A percentile compares a stretch with the other conserved stretches of the same genome.
Conservation (phyloP, 2,797 vertebrate genomes). For the Eidolon dupreanum region DNA sequence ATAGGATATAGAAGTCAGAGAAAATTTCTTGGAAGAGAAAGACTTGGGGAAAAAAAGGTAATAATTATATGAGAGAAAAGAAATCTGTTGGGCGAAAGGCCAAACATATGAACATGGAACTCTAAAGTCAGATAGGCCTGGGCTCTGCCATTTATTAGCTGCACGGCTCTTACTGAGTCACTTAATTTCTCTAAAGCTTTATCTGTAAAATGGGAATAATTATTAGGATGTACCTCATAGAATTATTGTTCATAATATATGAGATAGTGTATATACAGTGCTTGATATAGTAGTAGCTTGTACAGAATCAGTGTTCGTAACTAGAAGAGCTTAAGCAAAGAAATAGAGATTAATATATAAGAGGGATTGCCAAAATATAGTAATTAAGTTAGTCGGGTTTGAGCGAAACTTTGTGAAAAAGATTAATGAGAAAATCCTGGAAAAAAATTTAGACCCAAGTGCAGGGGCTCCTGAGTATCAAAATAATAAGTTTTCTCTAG, state of each 20-base stretch:
- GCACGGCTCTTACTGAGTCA: neutral
- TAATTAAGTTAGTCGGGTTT: neutral
- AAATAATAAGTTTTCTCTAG: neutral
- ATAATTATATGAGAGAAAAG: neutral
- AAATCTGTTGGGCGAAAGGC: neutral
- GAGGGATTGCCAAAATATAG: neutral
- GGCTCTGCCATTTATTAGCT: neutral
- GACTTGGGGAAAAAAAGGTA: neutral
- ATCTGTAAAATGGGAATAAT: neutral
- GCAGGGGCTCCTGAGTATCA: neutral
- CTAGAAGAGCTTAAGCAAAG: neutral
- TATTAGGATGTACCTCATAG: neutral
- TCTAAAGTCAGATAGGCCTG: neutral
- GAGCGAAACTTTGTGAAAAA: slow-evolving; percentile 17
- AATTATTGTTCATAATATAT: neutral
- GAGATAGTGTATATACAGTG: neutral
- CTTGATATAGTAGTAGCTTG: neutral
- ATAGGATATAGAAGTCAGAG: neutral
- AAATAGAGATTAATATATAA: neutral
- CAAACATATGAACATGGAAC: neutral
- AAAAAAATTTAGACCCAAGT: neutral
- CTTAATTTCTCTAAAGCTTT: neutral
- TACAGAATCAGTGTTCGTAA: neutral
- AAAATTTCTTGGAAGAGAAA: neutral
- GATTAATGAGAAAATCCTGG: neutral